phyloP scores from a whole-genome alignment of 2,888 invertebrate species.

The Clistopyga incitator region DNA sequence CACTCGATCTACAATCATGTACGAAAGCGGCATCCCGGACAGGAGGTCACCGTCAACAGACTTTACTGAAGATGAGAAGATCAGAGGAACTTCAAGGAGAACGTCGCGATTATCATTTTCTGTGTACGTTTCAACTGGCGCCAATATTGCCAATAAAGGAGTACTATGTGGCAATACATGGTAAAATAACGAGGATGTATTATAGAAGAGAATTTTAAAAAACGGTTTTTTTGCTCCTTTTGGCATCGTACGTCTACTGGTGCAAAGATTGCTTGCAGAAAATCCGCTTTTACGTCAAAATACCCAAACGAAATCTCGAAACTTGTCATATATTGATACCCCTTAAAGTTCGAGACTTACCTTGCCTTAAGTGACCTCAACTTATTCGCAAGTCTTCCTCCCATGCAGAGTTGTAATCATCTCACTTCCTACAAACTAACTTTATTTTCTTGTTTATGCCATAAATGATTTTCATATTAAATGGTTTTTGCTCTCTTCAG shows the following conservation, averaged over 20 bases:
- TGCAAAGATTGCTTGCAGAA: slow-evolving; percentile 69
- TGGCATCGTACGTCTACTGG: not conserved
- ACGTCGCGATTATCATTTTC: slow-evolving; percentile 10
- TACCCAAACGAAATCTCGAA: slow-evolving; percentile 54
- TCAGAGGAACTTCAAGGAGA: not conserved
- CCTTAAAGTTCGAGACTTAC: slow-evolving; percentile 68
- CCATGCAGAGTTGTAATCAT: not conserved
- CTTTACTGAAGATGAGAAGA: slow-evolving; percentile 72
- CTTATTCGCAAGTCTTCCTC: slow-evolving; percentile 66
- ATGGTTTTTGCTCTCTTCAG: too few relatives aligned
- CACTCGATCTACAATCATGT: slow-evolving; percentile 81
- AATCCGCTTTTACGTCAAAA: slow-evolving; percentile 35
- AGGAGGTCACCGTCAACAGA: slow-evolving; percentile 74
- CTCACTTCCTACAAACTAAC: too few relatives aligned
- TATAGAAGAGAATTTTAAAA: too few relatives aligned
- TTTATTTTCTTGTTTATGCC: too few relatives aligned
- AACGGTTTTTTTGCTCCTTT: not conserved
- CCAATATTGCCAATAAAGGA: slow-evolving; percentile 41
- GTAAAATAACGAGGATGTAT: not conserved
- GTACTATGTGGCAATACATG: slow-evolving; percentile 5
- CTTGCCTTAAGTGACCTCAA: slow-evolving; percentile 76
- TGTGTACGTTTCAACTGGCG: slow-evolving; percentile 28
- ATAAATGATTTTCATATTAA: too few relatives aligned
- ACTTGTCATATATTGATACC: slow-evolving; percentile 38
- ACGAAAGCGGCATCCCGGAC: slow-evolving; percentile 77